Evolutionary conservation across 23 tunicate genomes (phyloP), one percentile per base, ranked within the genome.

Genomic region (Clavelina lepadiformis): DNA sequence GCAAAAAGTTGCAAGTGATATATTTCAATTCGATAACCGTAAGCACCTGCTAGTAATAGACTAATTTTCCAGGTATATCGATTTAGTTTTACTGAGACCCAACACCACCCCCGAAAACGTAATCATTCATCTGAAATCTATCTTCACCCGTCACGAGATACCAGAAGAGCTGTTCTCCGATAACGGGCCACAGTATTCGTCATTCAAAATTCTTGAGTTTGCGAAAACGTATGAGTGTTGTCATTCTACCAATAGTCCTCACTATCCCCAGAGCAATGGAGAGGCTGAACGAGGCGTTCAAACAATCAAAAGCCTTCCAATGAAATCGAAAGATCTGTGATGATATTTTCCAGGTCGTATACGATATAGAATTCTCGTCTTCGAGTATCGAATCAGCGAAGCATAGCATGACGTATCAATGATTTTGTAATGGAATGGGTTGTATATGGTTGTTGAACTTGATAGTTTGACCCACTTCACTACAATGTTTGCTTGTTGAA

Each of bases 241-340:
- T 26, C 61, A 31, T 7, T 26, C 31, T 3, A 67, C 73, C 7
- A 18, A 22, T 8, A 67, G 73, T 50, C 66, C 73, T 3, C 49
- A 62, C 28, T 67, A 67, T 31, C 37, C 78, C 3, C 78, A 23
- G 11, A 58, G 52, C 38, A 72, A 72, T 60, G 78, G 78, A 18
- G 52, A 35, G 24, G 70, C 78, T 3, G 69, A 72, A 36, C 54
- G 78, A 19, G 38, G 3, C 5, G 78, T 72, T 21, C 68, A 72
- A 20, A 55, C 76, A 33, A 56, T 70, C 33, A 70, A 70, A 70
- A 33, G 28, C 4, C 32, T 70, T 6, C 34, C 56, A 32, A 70
- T 33, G 22, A 70, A 70, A 32, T 27, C 47, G 21, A 33, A 8
- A n/a, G 60, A 60, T 31, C 66, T 44, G 8, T 60, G n/a, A n/a